These are phyloP conservation scores for Philhelius pedissequus DNA, from an alignment of 2,888 invertebrate genomes.

Conservation along the genomic window DNA sequence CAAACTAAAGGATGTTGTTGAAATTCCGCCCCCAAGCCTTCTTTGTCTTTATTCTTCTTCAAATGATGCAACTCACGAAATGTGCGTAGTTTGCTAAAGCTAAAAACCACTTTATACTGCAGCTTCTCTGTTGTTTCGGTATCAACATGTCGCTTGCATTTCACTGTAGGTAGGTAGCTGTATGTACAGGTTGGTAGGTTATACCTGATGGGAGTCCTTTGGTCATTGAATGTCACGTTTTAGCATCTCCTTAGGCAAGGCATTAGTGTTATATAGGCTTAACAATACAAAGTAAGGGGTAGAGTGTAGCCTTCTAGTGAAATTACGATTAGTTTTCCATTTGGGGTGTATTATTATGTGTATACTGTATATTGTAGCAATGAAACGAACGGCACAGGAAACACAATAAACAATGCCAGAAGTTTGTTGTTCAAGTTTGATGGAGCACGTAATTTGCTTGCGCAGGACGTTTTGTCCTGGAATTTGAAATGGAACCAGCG, in stretches of 20 bases:
- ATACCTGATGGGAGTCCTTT: constrained; percentile 35
- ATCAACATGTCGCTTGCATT: constrained; percentile 61
- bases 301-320: constrained; percentile 23
- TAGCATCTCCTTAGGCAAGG: constrained; percentile 32
- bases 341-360: constrained; percentile 22
- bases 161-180: too few species aligned
- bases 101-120: constrained; percentile 21
- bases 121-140: constrained; percentile 16
- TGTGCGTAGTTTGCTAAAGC: constrained; percentile 61
- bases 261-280: constrained; percentile 18
- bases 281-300: background rate
- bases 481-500: constrained; percentile 66
- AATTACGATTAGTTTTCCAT: constrained; percentile 67
- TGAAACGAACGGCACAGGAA: constrained; percentile 8
- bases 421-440: constrained; percentile 68
- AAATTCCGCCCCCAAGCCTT: background rate
- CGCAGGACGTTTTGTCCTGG: constrained; percentile 67
- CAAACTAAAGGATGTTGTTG: background rate
- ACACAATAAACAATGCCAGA: constrained; percentile 66
- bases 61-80: constrained; percentile 65
- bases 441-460: constrained; percentile 68
- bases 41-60: background rate
- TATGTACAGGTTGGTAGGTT: background rate
- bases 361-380: background rate
- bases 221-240: constrained; percentile 65